phyloP scores from a whole-genome alignment of 2,797 vertebrate species.

The Oreochromis grahami region DNA sequence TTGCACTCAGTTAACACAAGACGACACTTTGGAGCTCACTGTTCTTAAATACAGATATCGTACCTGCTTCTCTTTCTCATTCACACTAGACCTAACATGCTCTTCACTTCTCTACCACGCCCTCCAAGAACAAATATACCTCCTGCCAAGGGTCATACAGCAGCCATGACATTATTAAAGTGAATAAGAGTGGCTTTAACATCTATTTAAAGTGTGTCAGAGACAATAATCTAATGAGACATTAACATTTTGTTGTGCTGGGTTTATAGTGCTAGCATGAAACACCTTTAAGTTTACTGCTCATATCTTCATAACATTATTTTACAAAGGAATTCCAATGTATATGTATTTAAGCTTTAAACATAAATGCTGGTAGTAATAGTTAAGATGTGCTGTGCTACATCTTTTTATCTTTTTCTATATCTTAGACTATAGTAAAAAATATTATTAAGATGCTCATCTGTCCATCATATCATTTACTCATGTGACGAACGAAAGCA shows the following conservation, averaged over 20 bases:
- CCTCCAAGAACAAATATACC: constrained; percentile 34
- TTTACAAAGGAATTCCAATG: neutral
- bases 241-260: constrained; percentile 64
- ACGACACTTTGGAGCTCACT: constrained; percentile 30
- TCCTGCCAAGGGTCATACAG: constrained; percentile 62
- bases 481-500: constrained; percentile 9
- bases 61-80: constrained; percentile 33
- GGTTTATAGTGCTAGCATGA: neutral
- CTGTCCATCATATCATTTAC: neutral
- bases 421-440: neutral
- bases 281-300: neutral
- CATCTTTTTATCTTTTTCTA: neutral
- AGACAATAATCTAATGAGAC: constrained; percentile 75
- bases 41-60: constrained; percentile 29
- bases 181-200: constrained; percentile 64
- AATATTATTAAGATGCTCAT: neutral
- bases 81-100: constrained; percentile 31
- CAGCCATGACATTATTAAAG: constrained; percentile 79
- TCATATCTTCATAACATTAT: neutral
- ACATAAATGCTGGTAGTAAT: rapidly evolving
- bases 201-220: constrained; percentile 74
- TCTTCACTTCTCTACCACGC: neutral
- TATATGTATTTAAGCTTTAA: neutral
- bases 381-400: neutral
- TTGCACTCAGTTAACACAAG: constrained; percentile 44